Conservation (phyloP, 2,888 invertebrate species). For the Agrotis segetum region DNA sequence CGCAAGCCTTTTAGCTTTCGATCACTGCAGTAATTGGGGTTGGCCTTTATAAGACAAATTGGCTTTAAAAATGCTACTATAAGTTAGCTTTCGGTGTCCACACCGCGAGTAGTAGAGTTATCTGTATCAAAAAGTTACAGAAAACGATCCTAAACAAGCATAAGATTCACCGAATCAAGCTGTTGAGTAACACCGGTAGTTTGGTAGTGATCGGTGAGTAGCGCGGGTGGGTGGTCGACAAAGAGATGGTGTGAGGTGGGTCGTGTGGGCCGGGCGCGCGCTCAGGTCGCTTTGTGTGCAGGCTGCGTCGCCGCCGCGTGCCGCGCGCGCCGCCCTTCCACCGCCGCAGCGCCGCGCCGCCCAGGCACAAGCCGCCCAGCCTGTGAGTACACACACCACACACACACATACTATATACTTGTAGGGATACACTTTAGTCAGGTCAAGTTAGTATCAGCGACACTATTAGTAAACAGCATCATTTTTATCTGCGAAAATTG, state of each 20-base stretch:
- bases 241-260: conserved; percentile 38
- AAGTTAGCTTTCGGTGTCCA: neutral
- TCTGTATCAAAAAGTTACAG: too few relatives aligned
- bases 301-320: conserved; percentile 88
- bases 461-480: neutral
- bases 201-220: neutral
- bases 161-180: neutral
- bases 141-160: too few relatives aligned
- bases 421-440: too few relatives aligned
- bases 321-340: conserved; percentile 91
- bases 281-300: conserved; percentile 74
- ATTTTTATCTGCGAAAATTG: neutral
- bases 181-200: neutral
- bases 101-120: neutral
- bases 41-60: too few relatives aligned
- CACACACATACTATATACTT: neutral
- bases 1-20: neutral
- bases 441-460: too few relatives aligned
- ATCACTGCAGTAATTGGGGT: neutral
- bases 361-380: conserved; percentile 83
- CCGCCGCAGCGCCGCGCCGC: conserved; percentile 81
- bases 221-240: conserved; percentile 14
- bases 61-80: too few relatives aligned
- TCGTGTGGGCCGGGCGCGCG: conserved; percentile 57
- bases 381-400: conserved; percentile 70